Evolutionary conservation across 2,888 invertebrate species (phyloP), one percentile per base, ranked within the genome.

Genomic region (Siphlonurus alternatus): DNA sequence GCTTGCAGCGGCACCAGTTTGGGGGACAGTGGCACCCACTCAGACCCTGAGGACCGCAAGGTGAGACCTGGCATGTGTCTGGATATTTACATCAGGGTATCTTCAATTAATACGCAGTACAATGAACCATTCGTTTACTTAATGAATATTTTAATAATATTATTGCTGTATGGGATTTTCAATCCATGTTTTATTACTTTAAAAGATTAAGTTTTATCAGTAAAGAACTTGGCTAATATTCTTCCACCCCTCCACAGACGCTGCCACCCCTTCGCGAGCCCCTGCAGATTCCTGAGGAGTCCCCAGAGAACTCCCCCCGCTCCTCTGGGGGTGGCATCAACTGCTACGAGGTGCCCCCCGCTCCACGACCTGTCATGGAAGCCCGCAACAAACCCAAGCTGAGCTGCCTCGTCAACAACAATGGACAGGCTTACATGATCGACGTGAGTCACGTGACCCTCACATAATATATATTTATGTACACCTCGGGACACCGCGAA

Each of bases 1-100:
- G 81, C 78, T 23, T 80, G 81, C 69, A 89, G 89, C 70, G 89
- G 87, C 2, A 85, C 86, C 38, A 90, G 90, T 70, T 79, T 88
- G 0, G 89, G 88, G 0, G 92, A 92, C 70, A 89, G 89, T 71
- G 90, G 91, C 64, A 88, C 89, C 0, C 89, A 89, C 72, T 91
- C 91, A 0, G 91, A 91, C 73, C 83, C 84, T 63, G 91, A 91
- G 67, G 90, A 90, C 64, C 83, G 88, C 67, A 78, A 80, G 73
- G 80, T 78, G 68, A 65, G 69, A 53, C n/a, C n/a, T n/a, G n/a
- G n/a, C n/a, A n/a, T 18, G 19, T 3, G 54, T 2, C 19, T 2
- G 19, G 3, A 54, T 54, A 54, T 53, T 2, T 54, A 2, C 20
- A n/a, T n/a, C n/a, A n/a, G n/a, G n/a, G n/a, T n/a, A n/a, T n/a